Evolutionary conservation across 2,113 vertebrate species (phyloP).

Genomic region (Ceyx cyanopectus): DNA sequence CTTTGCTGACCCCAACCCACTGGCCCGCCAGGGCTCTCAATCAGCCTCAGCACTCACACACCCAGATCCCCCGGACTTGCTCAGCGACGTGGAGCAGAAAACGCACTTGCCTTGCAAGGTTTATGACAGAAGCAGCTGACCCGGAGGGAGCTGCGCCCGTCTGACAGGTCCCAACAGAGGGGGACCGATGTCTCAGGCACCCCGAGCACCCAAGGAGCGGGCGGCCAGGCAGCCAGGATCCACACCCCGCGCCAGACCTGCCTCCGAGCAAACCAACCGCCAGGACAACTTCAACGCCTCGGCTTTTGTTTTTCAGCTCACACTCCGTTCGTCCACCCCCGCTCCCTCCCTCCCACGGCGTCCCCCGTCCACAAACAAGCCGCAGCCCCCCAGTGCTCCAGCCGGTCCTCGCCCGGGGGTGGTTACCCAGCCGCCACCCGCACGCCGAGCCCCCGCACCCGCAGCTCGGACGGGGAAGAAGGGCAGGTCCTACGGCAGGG

Average conservation of each 20-base stretch:
- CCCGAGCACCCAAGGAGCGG: neutral
- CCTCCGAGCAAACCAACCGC: neutral
- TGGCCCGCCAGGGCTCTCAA: accelerated
- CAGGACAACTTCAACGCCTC: neutral
- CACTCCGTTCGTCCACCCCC: neutral
- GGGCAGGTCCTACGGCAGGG: neutral
- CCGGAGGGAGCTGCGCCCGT: neutral
- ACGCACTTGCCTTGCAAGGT: accelerated
- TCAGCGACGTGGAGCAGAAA: neutral
- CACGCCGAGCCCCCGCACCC: neutral
- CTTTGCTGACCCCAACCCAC: neutral
- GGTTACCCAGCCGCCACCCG: neutral
- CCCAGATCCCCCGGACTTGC: neutral
- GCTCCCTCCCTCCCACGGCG: neutral
- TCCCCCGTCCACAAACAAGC: neutral
- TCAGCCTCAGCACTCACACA: neutral
- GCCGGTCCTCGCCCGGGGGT: neutral
- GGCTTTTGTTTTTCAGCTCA: neutral
- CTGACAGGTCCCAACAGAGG: neutral
- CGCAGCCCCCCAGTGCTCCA: neutral
- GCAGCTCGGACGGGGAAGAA: neutral
- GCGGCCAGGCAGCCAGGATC: neutral
- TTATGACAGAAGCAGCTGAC: neutral
- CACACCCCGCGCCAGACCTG: neutral
- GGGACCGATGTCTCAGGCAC: accelerated